Conservation (phyloP, 2,797 vertebrate species). For the Jordanella pulchra region DNA sequence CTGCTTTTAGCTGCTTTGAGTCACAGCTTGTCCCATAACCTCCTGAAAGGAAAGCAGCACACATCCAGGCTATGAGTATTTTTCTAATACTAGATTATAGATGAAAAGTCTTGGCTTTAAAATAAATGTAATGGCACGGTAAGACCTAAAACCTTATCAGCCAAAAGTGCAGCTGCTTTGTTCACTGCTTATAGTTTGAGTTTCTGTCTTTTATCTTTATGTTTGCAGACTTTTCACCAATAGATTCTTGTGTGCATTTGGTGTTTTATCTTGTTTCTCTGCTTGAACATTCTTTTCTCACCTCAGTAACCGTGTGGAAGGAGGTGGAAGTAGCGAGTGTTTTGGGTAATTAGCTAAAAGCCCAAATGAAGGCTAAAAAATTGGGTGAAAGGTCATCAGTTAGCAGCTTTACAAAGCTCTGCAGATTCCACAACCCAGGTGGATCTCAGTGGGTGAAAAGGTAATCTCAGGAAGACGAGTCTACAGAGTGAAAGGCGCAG, state of each 20-base stretch:
- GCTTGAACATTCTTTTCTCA: slow-evolving; percentile 47
- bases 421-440: slow-evolving; percentile 42
- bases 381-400: slow-evolving; percentile 60
- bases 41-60: neutral
- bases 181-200: slow-evolving; percentile 34
- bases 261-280: slow-evolving; percentile 36
- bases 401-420: slow-evolving; percentile 36
- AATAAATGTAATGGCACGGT: neutral
- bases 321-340: slow-evolving; percentile 32
- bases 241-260: slow-evolving; percentile 25
- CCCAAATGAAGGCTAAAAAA: slow-evolving; percentile 52
- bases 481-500: neutral
- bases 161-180: slow-evolving; percentile 36
- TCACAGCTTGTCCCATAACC: no score
- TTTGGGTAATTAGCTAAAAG: slow-evolving; percentile 66
- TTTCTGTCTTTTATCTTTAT: slow-evolving; percentile 24
- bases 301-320: slow-evolving; percentile 40
- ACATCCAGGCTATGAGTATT: neutral
- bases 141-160: slow-evolving; percentile 1
- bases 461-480: slow-evolving; percentile 3
- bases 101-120: neutral
- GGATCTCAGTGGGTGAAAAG: slow-evolving; percentile 20
- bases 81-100: neutral
- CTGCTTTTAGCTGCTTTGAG: no score
- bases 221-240: slow-evolving; percentile 17